Evolutionary conservation across 1,140 invertebrate species (phyloP).

Genomic region (Drosophila ironensis): DNA sequence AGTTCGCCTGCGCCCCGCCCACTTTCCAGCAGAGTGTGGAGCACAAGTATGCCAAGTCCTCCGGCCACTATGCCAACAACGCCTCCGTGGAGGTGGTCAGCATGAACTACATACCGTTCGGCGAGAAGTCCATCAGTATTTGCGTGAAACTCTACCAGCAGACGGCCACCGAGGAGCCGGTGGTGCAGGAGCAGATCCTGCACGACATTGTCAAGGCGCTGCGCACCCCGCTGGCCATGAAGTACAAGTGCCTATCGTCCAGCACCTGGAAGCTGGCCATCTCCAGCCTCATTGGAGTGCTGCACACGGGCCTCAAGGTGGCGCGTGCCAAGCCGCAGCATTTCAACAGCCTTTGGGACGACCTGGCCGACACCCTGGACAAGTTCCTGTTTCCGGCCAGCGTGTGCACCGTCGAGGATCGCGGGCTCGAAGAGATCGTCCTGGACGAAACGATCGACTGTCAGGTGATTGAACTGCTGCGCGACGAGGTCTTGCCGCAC

Average conservation of each 20-base stretch:
- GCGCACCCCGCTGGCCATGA: constrained; percentile 89
- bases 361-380: constrained; percentile 92
- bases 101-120: constrained; percentile 94
- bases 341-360: constrained; percentile 91
- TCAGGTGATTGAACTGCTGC: constrained; percentile 92
- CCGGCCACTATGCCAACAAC: constrained; percentile 70
- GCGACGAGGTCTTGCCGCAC: constrained; percentile 93
- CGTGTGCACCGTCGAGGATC: constrained; percentile 84
- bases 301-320: constrained; percentile 92
- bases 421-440: constrained; percentile 91
- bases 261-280: constrained; percentile 94
- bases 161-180: constrained; percentile 88
- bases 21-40: constrained; percentile 84
- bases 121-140: constrained; percentile 91
- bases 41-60: constrained; percentile 68
- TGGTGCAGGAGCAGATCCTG: constrained; percentile 89
- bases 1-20: constrained; percentile 88
- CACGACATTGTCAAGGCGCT: constrained; percentile 89
- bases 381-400: constrained; percentile 93
- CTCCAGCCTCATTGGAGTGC: constrained; percentile 89
- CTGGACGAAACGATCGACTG: constrained; percentile 93
- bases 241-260: constrained; percentile 91
- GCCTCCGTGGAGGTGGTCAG: constrained; percentile 88
- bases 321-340: constrained; percentile 89
- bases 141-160: constrained; percentile 92